These are phyloP conservation scores for Autographa pulchrina DNA, from an alignment of 2,888 invertebrate genomes.

Conservation along the genomic window DNA sequence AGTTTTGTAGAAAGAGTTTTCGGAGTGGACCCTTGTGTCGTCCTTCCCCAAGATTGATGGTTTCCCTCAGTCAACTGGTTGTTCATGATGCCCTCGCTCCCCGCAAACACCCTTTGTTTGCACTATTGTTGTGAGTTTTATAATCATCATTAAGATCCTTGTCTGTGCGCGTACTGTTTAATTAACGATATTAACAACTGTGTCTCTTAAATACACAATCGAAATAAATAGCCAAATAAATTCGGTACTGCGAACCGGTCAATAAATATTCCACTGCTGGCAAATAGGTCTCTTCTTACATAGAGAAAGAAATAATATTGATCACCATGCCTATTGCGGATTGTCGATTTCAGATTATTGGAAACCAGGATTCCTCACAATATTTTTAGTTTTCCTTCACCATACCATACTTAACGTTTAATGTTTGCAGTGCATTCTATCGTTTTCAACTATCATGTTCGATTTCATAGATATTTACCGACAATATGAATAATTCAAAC, in stretches of 20 bases:
- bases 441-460: conserved; percentile 72
- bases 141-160: conserved; percentile 71
- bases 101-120: conserved; percentile 71
- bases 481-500: conserved; percentile 84
- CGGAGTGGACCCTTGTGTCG: conserved; percentile 82
- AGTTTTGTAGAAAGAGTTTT: conserved; percentile 82
- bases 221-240: conserved; percentile 2
- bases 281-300: too few relatives aligned
- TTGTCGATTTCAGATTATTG: too few relatives aligned
- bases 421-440: conserved; percentile 52
- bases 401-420: conserved; percentile 23
- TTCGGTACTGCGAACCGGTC: not conserved
- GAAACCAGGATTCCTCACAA: too few relatives aligned
- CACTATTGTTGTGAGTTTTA: conserved; percentile 71
- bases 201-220: conserved; percentile 32
- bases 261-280: too few relatives aligned
- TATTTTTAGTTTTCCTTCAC: too few relatives aligned
- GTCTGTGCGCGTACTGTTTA: conserved; percentile 56
- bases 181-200: conserved; percentile 60
- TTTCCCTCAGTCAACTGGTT: conserved; percentile 74
- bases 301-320: too few relatives aligned
- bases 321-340: too few relatives aligned
- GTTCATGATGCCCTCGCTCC: conserved; percentile 69
- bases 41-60: conserved; percentile 83
- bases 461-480: conserved; percentile 81